These are phyloP conservation scores for Sphaerodactylus townsendi DNA, from an alignment of 2,113 vertebrate genomes.

Conservation along the genomic window DNA sequence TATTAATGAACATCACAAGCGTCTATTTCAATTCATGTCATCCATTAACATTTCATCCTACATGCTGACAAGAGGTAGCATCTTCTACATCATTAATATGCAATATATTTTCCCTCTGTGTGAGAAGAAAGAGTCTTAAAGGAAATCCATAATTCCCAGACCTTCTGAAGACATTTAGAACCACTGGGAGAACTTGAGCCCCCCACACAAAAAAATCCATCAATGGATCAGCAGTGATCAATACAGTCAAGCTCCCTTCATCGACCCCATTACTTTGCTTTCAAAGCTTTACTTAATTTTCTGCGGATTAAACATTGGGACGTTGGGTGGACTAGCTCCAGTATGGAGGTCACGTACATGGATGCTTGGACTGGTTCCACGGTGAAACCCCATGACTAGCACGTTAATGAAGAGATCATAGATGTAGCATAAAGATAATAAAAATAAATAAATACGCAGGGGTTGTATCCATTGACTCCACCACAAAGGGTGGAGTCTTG, in stretches of 20 bases:
- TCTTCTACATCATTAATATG: neutral
- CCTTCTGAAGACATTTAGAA: neutral
- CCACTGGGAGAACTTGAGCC: neutral
- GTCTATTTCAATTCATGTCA: neutral
- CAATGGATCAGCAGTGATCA: slow-evolving; percentile 1
- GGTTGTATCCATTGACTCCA: too few species aligned
- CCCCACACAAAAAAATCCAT: neutral
- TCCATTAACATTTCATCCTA: neutral
- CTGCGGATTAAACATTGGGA: neutral
- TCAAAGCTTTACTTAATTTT: neutral
- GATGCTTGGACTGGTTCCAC: neutral
- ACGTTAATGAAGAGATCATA: neutral
- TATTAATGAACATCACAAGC: too few species aligned
- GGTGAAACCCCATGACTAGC: neutral
- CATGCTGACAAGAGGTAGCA: neutral
- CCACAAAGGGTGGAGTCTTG: too few species aligned
- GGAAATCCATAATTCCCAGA: neutral
- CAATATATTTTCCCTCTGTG: neutral
- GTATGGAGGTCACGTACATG: neutral
- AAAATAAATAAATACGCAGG: too few species aligned
- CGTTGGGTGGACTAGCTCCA: neutral
- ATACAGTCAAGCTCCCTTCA: neutral
- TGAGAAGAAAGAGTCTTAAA: neutral
- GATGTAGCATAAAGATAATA: too few species aligned
- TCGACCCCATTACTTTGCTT: neutral